Evolutionary conservation across 2,797 vertebrate species (phyloP), one percentile per base, ranked within the genome.

Genomic region (Erethizon dorsatum): DNA sequence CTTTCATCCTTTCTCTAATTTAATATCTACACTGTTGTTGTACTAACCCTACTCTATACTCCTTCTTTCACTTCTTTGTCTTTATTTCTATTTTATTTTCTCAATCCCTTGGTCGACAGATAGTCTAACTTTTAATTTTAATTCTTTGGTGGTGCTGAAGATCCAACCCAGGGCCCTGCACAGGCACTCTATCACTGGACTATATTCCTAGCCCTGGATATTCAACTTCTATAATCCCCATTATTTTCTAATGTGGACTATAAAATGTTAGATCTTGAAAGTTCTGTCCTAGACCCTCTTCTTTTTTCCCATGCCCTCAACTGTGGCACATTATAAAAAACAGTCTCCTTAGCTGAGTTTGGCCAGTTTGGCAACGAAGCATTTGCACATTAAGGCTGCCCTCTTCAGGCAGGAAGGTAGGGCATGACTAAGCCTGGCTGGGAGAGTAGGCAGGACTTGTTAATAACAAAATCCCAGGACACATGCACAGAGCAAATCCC

Each of bases 1-100:
- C 67, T 91, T 54, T 54, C 37, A 83, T 41, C 18, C 3, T 69
- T 83, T 90, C 56, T n/a, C 80, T 18, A 59, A 59, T 67, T 83
- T 83, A 75, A 93, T 26, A 31, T 83, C 37, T 52, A 47, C 10
- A 6, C 54, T n/a, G 22, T 31, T 59, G 87, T 33, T 65, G 63
- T 14, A 79, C 0, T 92, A 52, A 77, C 50, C 13, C 20, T 13
- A 69, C 0, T 56, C 37, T 89, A 88, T 37, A 26, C 18, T 89
- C n/a, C 59, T 59, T 33, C 54, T 65, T 63, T 80, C 69, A 65
- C 22, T 82, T 82, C 65, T 84, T 86, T 84, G 45, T 47, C 13
- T 83, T 26, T 89, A 18, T 84, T 84, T 84, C 52, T 50, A 59
- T 85, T 69, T 88, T 61, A n/a, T 82, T 82, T 63, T 88, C 37